A percentile compares a stretch with the other conserved stretches of the same genome.
phyloP scores from a whole-genome alignment of 1,140 invertebrate species.

The Hormaphis cornu region DNA sequence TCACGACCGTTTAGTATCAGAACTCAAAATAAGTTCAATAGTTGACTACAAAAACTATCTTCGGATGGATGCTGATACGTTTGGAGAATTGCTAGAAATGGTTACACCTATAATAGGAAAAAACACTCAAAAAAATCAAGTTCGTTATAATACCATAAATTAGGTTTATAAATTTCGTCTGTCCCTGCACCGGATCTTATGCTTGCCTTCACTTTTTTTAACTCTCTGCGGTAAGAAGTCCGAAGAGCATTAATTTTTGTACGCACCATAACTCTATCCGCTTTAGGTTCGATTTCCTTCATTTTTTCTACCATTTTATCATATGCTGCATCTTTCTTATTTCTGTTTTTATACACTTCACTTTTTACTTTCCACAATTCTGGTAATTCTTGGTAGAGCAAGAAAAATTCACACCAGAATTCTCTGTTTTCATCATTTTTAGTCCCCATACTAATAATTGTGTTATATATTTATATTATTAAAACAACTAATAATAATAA shows the following conservation, averaged over 20 bases:
- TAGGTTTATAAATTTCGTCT: not conserved
- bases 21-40: not conserved
- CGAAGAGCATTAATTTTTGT: constrained; percentile 40
- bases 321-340: constrained; percentile 28
- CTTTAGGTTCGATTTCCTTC: constrained; percentile 35
- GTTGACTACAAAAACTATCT: not conserved
- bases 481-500: not conserved
- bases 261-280: constrained; percentile 35
- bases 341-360: constrained; percentile 34
- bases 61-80: not conserved
- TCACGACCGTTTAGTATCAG: not conserved
- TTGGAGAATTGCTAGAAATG: not conserved
- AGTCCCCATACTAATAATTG: not conserved
- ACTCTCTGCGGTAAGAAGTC: constrained; percentile 38
- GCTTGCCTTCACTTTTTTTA: constrained; percentile 36
- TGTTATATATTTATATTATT: not conserved
- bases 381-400: constrained; percentile 24
- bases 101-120: constrained; percentile 27
- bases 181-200: constrained; percentile 34
- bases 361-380: constrained; percentile 35
- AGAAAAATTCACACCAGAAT: not conserved
- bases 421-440: not conserved
- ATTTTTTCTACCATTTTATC: constrained; percentile 32
- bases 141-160: not conserved
- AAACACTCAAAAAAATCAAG: not conserved